A percentile compares a stretch with the other conserved stretches of the same genome.
phyloP scores from a whole-genome alignment of 2,113 vertebrate species.

The Sprattus sprattus region DNA sequence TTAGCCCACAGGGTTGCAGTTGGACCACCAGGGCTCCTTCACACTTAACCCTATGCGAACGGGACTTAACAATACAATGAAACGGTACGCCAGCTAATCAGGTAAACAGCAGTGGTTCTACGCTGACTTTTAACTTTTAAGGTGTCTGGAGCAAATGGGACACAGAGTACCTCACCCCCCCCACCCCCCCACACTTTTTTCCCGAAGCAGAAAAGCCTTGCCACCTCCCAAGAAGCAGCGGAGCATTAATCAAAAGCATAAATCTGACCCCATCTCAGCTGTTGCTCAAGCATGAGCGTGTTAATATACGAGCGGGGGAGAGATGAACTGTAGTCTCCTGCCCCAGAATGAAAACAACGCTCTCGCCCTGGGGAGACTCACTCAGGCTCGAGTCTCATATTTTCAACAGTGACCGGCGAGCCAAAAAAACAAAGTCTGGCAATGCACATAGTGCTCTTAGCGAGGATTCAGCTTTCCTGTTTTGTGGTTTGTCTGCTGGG shows the following conservation, averaged over 20 bases:
- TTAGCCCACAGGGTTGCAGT: neutral
- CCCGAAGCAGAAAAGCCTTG: neutral
- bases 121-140: neutral
- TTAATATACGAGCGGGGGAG: conserved; percentile 21
- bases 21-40: neutral
- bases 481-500: neutral
- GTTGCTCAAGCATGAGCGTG: conserved; percentile 23
- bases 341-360: conserved; percentile 33
- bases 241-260: conserved; percentile 24
- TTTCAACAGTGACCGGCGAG: neutral
- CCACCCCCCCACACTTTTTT: neutral
- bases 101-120: neutral
- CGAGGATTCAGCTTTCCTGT: neutral
- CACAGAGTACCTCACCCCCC: neutral
- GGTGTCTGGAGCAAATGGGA: neutral
- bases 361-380: conserved; percentile 23
- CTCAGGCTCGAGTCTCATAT: neutral
- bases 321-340: conserved; percentile 27
- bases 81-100: neutral
- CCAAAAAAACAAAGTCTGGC: conserved; percentile 8
- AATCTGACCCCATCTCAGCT: neutral
- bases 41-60: neutral
- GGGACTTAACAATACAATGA: neutral
- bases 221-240: neutral
- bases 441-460: neutral